phyloP scores from a whole-genome alignment of 2,888 invertebrate species.

The Drosophila pseudotalamancana region DNA sequence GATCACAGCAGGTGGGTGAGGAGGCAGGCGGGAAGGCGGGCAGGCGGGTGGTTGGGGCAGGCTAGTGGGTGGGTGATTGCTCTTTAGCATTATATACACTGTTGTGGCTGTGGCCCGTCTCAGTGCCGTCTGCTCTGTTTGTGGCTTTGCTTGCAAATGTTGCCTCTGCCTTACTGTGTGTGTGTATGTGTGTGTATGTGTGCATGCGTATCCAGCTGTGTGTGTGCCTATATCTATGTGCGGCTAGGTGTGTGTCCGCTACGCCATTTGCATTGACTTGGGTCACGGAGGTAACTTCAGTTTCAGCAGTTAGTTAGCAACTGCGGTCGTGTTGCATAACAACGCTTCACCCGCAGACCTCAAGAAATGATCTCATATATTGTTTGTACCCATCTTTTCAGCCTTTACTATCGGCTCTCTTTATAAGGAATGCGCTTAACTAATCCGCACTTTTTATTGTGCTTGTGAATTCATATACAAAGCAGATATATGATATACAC shows the following conservation, averaged over 20 bases:
- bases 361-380: constrained; percentile 18
- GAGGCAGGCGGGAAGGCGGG: too few relatives aligned
- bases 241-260: constrained; percentile 11
- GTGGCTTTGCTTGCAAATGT: constrained; percentile 64
- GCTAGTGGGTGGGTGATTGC: constrained; percentile 4
- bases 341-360: background rate
- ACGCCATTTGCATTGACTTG: constrained; percentile 39
- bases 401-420: too few relatives aligned
- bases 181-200: background rate
- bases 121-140: constrained; percentile 46
- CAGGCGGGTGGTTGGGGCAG: background rate
- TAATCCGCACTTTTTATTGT: too few relatives aligned
- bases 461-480: too few relatives aligned
- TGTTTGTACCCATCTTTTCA: background rate
- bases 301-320: constrained; percentile 48
- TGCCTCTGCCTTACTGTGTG: constrained; percentile 29
- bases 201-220: background rate
- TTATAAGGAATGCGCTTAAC: background rate
- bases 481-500: too few relatives aligned
- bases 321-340: constrained; percentile 34
- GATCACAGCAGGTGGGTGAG: constrained; percentile 27
- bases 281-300: constrained; percentile 36
- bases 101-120: constrained; percentile 44
- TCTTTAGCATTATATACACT: constrained; percentile 63
- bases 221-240: constrained; percentile 6